Conservation (phyloP, 2,797 vertebrate species). For the Chromis chromis region DNA sequence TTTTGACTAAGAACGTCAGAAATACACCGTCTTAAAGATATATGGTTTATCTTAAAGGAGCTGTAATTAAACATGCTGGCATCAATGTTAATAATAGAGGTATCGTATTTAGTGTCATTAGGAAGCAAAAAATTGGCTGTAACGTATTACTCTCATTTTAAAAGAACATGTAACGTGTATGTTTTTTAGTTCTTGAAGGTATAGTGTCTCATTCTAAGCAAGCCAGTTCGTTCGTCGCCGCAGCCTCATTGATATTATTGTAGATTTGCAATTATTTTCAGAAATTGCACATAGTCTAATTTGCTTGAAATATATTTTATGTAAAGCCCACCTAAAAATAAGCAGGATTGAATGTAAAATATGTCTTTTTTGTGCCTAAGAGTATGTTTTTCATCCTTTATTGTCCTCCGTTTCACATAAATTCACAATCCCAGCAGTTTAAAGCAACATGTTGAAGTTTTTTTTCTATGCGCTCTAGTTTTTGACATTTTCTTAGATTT, state of each 20-base stretch:
- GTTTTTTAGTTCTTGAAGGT: background rate
- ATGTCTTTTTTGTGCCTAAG: background rate
- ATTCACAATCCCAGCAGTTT: no score
- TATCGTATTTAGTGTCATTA: background rate
- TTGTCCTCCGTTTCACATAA: background rate
- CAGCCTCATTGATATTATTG: background rate
- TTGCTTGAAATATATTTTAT: background rate
- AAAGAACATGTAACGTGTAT: no score
- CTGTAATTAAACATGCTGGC: background rate
- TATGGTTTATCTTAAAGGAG: slow-evolving; percentile 2
- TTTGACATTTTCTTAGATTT: background rate
- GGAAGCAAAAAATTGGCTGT: no score
- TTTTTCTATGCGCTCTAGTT: background rate
- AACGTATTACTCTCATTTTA: no score
- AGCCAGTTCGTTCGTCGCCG: background rate
- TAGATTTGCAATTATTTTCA: background rate
- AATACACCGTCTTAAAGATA: slow-evolving; percentile 4
- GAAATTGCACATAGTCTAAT: background rate
- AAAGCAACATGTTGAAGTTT: background rate
- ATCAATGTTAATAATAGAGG: background rate
- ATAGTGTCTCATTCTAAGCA: no score
- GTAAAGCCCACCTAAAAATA: background rate
- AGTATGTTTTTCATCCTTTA: background rate
- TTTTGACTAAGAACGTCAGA: background rate
- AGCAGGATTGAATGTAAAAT: background rate